Evolutionary conservation across 2,888 invertebrate species (phyloP).

Genomic region (Catocala sponsa): DNA sequence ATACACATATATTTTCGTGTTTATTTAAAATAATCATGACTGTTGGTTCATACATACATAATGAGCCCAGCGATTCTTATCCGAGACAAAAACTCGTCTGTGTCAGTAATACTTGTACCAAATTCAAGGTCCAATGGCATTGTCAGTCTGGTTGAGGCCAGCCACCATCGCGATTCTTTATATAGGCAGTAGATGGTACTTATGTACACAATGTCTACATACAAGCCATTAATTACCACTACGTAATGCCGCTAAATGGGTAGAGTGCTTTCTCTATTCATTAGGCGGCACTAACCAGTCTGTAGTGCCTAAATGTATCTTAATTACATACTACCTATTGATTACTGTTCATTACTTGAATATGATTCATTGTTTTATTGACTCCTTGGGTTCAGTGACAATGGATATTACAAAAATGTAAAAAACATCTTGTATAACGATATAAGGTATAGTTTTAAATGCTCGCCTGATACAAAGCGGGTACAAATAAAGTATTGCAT

Average conservation of each 20-base stretch:
- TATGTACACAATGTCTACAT: slow-evolving; percentile 23
- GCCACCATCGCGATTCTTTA: slow-evolving; percentile 53
- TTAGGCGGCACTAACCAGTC: slow-evolving; percentile 9
- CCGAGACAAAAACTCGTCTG: slow-evolving; percentile 75
- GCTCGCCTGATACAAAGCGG: slow-evolving; percentile 32
- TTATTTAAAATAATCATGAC: slow-evolving; percentile 73
- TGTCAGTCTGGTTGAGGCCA: slow-evolving; percentile 60
- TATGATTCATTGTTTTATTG: slow-evolving; percentile 41
- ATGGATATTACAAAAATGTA: slow-evolving; percentile 27
- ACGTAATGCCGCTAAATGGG: slow-evolving; percentile 1
- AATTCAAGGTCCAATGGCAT: slow-evolving; percentile 60
- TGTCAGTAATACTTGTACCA: slow-evolving; percentile 65
- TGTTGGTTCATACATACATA: slow-evolving; percentile 70
- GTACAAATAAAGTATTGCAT: slow-evolving; percentile 61
- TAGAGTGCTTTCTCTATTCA: slow-evolving; percentile 2
- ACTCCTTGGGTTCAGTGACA: slow-evolving; percentile 44
- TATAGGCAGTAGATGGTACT: slow-evolving; percentile 32
- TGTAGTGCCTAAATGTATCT: slow-evolving; percentile 3
- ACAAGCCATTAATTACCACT: neutral
- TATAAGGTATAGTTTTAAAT: slow-evolving; percentile 17
- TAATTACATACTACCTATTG: slow-evolving; percentile 9
- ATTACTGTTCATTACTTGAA: slow-evolving; percentile 28
- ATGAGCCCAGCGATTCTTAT: slow-evolving; percentile 72
- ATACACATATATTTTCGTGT: slow-evolving; percentile 54
- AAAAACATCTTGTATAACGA: slow-evolving; percentile 9